Conservation (phyloP, 2,113 vertebrate species). For the Hipposideros armiger region DNA sequence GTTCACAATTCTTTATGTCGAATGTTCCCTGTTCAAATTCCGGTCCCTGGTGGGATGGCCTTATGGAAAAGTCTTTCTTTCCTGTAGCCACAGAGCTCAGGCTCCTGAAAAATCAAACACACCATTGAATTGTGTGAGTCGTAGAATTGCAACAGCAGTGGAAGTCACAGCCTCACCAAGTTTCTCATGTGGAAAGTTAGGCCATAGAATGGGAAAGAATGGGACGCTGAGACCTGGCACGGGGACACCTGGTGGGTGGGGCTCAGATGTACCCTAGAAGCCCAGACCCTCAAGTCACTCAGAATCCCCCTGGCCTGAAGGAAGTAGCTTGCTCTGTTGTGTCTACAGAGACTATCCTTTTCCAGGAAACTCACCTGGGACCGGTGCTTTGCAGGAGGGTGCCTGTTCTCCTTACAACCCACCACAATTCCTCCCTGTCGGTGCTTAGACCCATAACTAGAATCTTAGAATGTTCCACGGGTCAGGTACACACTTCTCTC, state of each 20-base stretch:
- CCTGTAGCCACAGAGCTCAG: too few species aligned
- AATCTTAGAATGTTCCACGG: too few species aligned
- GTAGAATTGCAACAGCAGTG: neutral
- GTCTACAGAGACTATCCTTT: neutral
- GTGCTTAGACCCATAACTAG: neutral
- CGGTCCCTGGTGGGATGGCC: neutral
- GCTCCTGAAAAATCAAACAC: neutral
- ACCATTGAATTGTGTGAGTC: too few species aligned
- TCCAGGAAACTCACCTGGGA: neutral
- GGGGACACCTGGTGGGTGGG: neutral
- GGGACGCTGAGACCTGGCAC: too few species aligned
- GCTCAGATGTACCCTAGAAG: too few species aligned
- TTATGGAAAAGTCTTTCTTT: neutral
- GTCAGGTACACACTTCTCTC: rapidly evolving
- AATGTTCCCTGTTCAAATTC: neutral
- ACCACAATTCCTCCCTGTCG: too few species aligned
- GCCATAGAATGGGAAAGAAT: neutral
- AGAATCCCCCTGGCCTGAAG: neutral
- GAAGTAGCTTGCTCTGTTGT: neutral
- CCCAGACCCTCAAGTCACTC: neutral
- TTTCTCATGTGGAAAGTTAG: neutral
- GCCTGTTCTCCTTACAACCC: neutral
- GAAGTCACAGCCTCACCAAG: neutral
- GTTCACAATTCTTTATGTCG: neutral
- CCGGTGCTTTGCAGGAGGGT: neutral